Evolutionary conservation across 2,797 vertebrate genomes (phyloP).

Genomic region (Nyctalus aviator): DNA sequence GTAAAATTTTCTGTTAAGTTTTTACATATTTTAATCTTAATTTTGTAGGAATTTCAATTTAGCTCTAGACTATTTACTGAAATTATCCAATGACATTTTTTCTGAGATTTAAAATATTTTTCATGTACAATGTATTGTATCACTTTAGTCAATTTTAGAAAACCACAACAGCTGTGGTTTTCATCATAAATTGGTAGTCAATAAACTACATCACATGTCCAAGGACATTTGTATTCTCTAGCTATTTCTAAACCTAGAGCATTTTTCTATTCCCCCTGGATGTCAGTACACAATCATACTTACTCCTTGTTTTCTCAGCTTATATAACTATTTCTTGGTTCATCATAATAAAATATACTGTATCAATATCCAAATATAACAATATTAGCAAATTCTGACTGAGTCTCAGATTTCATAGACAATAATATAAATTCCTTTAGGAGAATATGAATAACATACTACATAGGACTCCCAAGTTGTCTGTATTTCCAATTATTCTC

Average conservation of each 20-base stretch:
- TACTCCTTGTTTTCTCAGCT: slow-evolving; percentile 62
- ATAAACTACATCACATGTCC: background rate
- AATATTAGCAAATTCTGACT: slow-evolving; percentile 60
- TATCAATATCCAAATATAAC: slow-evolving; percentile 59
- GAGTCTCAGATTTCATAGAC: slow-evolving; percentile 42
- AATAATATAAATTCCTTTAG: slow-evolving; percentile 32
- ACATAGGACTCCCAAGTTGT: background rate
- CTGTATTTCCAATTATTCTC: background rate
- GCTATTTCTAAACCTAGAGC: slow-evolving; percentile 41
- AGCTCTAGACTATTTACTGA: slow-evolving; percentile 41
- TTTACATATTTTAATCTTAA: background rate
- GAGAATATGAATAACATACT: background rate
- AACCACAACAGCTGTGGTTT: slow-evolving; percentile 35
- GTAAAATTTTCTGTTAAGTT: slow-evolving; percentile 54
- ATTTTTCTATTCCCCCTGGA: slow-evolving; percentile 55
- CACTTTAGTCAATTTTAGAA: slow-evolving; percentile 26
- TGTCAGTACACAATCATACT: slow-evolving; percentile 53
- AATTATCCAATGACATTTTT: slow-evolving; percentile 52
- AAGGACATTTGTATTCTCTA: slow-evolving; percentile 48
- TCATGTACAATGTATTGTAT: background rate
- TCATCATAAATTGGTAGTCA: slow-evolving; percentile 37
- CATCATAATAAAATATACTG: slow-evolving; percentile 28
- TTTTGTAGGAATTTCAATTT: slow-evolving; percentile 46
- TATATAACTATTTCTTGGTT: slow-evolving; percentile 55
- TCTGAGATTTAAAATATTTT: slow-evolving; percentile 51